Evolutionary conservation across 1,140 invertebrate species (phyloP).

Genomic region (Olivierus martensii): DNA sequence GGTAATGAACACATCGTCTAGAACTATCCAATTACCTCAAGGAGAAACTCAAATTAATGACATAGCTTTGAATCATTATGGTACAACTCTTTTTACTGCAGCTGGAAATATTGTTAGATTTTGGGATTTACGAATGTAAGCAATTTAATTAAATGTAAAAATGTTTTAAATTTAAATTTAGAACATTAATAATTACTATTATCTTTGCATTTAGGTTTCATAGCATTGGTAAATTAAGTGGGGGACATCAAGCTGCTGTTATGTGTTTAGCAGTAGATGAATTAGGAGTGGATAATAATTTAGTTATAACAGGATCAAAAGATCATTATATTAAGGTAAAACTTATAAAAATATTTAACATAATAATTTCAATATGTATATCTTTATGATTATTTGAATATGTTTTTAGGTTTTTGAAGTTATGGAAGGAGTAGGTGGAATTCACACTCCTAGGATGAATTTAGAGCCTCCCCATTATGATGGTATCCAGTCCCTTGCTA

Average conservation of each 20-base stretch:
- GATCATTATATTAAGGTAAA: slow-evolving; percentile 62
- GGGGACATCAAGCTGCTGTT: slow-evolving; percentile 71
- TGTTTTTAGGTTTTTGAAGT: slow-evolving; percentile 45
- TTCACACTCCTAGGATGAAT: slow-evolving; percentile 47
- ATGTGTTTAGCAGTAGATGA: slow-evolving; percentile 60
- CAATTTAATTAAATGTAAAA: no score
- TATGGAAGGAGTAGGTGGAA: slow-evolving; percentile 38
- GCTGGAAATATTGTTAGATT: slow-evolving; percentile 61
- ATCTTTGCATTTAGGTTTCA: slow-evolving; percentile 44
- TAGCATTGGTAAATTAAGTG: slow-evolving; percentile 56
- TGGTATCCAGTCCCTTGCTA: slow-evolving; percentile 65
- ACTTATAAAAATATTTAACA: no score
- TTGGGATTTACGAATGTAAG: slow-evolving; percentile 66
- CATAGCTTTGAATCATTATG: slow-evolving; percentile 42
- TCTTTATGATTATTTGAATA: no score
- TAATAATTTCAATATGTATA: no score
- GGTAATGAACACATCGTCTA: slow-evolving; percentile 34
- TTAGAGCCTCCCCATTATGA: slow-evolving; percentile 82
- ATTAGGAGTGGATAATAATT: slow-evolving; percentile 38
- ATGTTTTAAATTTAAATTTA: no score
- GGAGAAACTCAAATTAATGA: slow-evolving; percentile 53
- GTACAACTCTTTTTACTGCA: slow-evolving; percentile 53
- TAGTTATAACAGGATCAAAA: slow-evolving; percentile 68
- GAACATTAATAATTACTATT: no score
- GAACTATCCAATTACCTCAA: slow-evolving; percentile 40